Conservation (phyloP, 2,888 invertebrate genomes). For the Dicycla oo region DNA sequence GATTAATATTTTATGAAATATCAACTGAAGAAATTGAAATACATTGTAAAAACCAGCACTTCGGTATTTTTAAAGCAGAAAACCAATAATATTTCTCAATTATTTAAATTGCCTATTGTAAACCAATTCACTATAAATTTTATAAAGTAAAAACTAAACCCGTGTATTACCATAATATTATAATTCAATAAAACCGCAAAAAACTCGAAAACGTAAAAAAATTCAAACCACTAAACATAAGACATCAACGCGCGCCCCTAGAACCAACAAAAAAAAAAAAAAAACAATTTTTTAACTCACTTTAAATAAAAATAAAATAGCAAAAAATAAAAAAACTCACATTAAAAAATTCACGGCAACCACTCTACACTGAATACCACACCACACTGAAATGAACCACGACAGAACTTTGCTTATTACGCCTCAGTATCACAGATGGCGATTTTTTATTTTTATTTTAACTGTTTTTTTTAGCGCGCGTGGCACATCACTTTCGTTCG, state of each 20-base stretch:
- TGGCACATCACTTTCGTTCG: constrained; percentile 64
- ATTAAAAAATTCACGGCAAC: constrained; percentile 63
- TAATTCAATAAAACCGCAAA: neutral
- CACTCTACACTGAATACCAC: constrained; percentile 70
- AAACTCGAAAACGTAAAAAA: neutral
- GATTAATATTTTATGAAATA: neutral
- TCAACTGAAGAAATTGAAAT: neutral
- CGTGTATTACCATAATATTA: neutral
- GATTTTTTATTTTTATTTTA: constrained; percentile 49
- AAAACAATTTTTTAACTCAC: neutral
- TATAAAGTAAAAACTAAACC: neutral
- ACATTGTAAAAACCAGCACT: neutral
- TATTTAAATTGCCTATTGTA: neutral
- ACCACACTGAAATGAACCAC: constrained; percentile 70
- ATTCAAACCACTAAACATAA: constrained; percentile 33
- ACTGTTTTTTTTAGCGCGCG: constrained; percentile 30
- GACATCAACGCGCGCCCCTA: constrained; percentile 62
- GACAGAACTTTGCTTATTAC: constrained; percentile 57
- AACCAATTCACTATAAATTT: neutral
- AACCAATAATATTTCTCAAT: no score
- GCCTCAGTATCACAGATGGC: constrained; percentile 43
- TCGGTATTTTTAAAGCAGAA: neutral
- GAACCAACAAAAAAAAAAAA: constrained; percentile 13
- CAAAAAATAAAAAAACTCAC: constrained; percentile 57
- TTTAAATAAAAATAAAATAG: constrained; percentile 28